These are phyloP conservation scores for Ypsolopha scabrella DNA, from an alignment of 2,888 invertebrate species.

Conservation along the genomic window DNA sequence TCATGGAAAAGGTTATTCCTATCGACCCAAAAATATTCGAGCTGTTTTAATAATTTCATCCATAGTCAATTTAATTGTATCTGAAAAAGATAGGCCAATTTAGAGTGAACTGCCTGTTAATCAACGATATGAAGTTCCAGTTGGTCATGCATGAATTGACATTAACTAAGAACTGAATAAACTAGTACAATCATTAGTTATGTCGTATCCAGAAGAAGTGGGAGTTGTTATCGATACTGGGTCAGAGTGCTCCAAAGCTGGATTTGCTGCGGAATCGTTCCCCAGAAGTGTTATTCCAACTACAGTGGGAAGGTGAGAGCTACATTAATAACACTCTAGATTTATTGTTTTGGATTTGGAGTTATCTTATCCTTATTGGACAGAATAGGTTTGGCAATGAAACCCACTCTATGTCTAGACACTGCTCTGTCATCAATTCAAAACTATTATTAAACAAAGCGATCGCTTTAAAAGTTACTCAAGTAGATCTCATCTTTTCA, in stretches of 20 bases:
- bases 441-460: neutral
- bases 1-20: no score
- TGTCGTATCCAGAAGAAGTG: conserved; percentile 11
- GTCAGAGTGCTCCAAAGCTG: conserved; percentile 91
- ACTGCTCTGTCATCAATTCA: no score
- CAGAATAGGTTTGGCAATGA: no score
- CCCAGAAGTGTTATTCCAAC: conserved; percentile 92
- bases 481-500: conserved; percentile 57
- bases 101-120: no score
- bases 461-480: neutral
- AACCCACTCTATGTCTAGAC: no score
- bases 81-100: no score
- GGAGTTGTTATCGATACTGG: conserved; percentile 91
- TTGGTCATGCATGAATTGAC: no score
- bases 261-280: conserved; percentile 91
- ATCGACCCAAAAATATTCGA: no score
- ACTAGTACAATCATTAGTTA: neutral
- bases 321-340: neutral
- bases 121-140: no score
- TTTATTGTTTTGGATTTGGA: neutral
- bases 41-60: no score
- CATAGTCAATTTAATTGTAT: no score
- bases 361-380: neutral
- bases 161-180: no score
- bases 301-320: conserved; percentile 81